Percentiles rank a stretch among this genome's conserved stretches.
Conservation (phyloP, 2,113 vertebrate species). For the Axis porcinus region DNA sequence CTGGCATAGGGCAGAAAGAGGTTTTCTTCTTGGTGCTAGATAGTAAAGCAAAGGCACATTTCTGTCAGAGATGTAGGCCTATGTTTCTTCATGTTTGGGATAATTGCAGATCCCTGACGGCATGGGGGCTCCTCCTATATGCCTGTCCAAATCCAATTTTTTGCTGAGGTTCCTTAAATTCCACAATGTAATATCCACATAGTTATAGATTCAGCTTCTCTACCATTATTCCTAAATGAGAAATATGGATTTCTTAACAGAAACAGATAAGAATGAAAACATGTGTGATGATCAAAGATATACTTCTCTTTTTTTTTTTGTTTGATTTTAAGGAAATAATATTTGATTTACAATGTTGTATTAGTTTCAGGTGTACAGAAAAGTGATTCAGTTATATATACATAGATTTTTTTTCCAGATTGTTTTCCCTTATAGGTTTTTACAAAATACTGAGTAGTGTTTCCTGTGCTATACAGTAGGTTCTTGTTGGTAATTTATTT, state of each 20-base stretch:
- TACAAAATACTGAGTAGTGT: not conserved
- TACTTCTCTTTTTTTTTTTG: not conserved
- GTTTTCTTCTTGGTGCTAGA: not conserved
- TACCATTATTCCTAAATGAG: not conserved
- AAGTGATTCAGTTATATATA: not conserved
- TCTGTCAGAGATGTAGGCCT: not conserved
- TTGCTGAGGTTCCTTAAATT: not conserved
- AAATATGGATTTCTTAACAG: not conserved
- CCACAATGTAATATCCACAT: not conserved
- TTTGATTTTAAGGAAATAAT: not conserved
- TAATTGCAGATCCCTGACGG: not conserved
- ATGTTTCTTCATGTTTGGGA: not conserved
- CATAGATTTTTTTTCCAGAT: not conserved
- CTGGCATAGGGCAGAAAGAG: not conserved
- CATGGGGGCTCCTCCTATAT: not conserved
- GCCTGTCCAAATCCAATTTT: not conserved
- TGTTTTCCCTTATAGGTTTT: not conserved
- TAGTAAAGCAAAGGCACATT: not conserved
- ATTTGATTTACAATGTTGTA: not conserved
- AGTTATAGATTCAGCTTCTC: not conserved
- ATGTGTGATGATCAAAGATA: not conserved
- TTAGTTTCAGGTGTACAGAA: not conserved
- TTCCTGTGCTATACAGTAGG: not conserved
- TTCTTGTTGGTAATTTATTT: not conserved
- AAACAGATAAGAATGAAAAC: not conserved